These are phyloP conservation scores for Pterobdella sp. DNA, from an alignment of 2,888 invertebrate genomes.

Conservation along the genomic window DNA sequence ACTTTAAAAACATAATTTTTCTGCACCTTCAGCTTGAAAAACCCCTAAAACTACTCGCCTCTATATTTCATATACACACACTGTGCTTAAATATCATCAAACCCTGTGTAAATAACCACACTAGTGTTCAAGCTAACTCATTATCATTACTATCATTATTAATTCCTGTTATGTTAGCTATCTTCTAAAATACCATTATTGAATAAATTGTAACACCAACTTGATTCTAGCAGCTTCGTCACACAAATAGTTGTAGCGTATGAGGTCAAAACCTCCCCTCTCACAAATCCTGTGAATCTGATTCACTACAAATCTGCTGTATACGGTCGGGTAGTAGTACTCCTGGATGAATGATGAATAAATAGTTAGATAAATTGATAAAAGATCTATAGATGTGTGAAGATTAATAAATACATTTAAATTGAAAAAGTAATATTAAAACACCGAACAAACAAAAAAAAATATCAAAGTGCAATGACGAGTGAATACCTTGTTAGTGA, in stretches of 20 bases:
- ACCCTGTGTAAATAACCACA: too few relatives aligned
- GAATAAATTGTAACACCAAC: too few relatives aligned
- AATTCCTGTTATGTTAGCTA: too few relatives aligned
- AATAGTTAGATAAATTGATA: not conserved
- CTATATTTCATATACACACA: too few relatives aligned
- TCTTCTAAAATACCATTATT: too few relatives aligned
- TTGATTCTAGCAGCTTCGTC: constrained; percentile 63
- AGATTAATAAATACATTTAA: not conserved
- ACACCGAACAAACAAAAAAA: not conserved
- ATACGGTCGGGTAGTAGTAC: constrained; percentile 77
- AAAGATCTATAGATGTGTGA: not conserved
- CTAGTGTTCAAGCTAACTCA: too few relatives aligned
- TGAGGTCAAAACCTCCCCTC: constrained; percentile 72
- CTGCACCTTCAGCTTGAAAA: too few relatives aligned
- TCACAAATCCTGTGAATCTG: constrained; percentile 77
- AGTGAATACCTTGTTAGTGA: constrained; percentile 73
- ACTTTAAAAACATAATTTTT: too few relatives aligned
- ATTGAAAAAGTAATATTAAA: not conserved
- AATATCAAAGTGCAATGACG: not conserved
- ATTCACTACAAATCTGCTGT: constrained; percentile 76
- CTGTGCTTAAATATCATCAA: too few relatives aligned
- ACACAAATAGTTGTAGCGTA: constrained; percentile 73
- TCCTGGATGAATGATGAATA: constrained; percentile 60
- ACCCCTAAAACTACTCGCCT: too few relatives aligned
- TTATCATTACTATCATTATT: too few relatives aligned